Base-by-base conservation (phyloP, 1,140 invertebrate genomes). In the Littorina saxatilis region DNA sequence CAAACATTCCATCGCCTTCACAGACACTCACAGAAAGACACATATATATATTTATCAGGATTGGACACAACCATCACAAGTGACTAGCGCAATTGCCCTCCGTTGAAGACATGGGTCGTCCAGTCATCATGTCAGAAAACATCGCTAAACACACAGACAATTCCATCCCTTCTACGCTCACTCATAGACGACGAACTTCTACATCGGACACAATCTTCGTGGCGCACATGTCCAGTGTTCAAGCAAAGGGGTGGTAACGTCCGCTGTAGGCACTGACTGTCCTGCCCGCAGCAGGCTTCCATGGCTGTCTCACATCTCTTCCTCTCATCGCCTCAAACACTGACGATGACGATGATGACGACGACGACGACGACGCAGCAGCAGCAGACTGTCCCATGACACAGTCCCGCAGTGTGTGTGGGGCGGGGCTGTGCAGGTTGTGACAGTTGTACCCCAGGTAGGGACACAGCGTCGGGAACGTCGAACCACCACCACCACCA, bases 381-480 rank as follows among this genome's bases (percentile, higher is more conserved):
- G 66, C 66, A 0, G 70, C 70, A 9, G 70, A 39, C 43, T 73
- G 55, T 27, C 55, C 76, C 13, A 63, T 32, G 35, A 78, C 76
- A n/a, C 76, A 78, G 76, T 78, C 76, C 76, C 76, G 66, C 32
- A 78, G 29, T 20, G 55, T n/a, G 37, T 78, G 76, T 17, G 76
- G 76, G 4, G 32, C 13, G 35, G 29, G 35, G 32, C 39, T 78
- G 76, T 66, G 76, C 0, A 78, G 76, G 37, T 78, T 40, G n/a
- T 35, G 76, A 58, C 76, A 78, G 76, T 29, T 66, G 76, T 78
- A 78, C 20, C 76, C 76, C 15, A 78, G 35, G 76, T 78, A 78
- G 2, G 76, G 76, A 61, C 76, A 78, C 76, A 78, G n/a, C 0
- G 76, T 78, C 4, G 76, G 76, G 17, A 76, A 37, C 47, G 50